Percentiles rank a stretch among this genome's conserved stretches.
Conservation (phyloP, 2,888 invertebrate genomes). For the Drosophila mulleri region DNA sequence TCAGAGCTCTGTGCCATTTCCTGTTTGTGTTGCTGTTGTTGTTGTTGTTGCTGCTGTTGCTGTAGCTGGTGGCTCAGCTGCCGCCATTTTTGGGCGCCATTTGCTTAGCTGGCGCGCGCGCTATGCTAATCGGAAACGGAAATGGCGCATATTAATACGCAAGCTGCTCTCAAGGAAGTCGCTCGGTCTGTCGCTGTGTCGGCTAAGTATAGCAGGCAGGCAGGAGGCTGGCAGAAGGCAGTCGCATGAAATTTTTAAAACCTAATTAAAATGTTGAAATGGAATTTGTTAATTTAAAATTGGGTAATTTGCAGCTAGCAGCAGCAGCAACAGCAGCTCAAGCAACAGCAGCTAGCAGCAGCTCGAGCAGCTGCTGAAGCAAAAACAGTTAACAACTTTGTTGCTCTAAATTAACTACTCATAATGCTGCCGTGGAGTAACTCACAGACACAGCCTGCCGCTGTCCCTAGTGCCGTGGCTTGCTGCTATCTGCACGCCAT, state of each 20-base stretch:
- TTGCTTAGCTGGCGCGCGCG: slow-evolving; percentile 54
- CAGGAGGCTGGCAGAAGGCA: slow-evolving; percentile 51
- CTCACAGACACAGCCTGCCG: slow-evolving; percentile 13
- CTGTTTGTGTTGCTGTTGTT: slow-evolving; percentile 59
- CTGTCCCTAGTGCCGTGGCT: too few relatives aligned
- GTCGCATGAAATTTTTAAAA: slow-evolving; percentile 79
- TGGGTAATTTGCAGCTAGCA: slow-evolving; percentile 71
- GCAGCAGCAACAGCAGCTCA: slow-evolving; percentile 11
- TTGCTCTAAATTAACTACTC: slow-evolving; percentile 80
- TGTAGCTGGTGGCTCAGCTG: slow-evolving; percentile 63
- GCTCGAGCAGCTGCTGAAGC: slow-evolving; percentile 46
- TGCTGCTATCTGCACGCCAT: neutral
- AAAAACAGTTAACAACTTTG: slow-evolving; percentile 75
- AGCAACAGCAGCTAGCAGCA: neutral
- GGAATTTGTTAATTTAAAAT: slow-evolving; percentile 82
- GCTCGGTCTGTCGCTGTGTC: slow-evolving; percentile 24
- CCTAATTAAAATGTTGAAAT: slow-evolving; percentile 82
- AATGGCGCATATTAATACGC: slow-evolving; percentile 81
- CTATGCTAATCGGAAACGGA: slow-evolving; percentile 82
- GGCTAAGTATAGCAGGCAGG: slow-evolving; percentile 53
- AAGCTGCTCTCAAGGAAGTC: slow-evolving; percentile 75
- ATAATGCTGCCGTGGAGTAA: slow-evolving; percentile 62
- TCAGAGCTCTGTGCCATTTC: slow-evolving; percentile 74
- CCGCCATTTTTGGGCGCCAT: slow-evolving; percentile 70
- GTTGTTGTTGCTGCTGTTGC: slow-evolving; percentile 25